These are phyloP conservation scores for Calyptomena viridis DNA, from an alignment of 2,113 vertebrate genomes.

Conservation along the genomic window DNA sequence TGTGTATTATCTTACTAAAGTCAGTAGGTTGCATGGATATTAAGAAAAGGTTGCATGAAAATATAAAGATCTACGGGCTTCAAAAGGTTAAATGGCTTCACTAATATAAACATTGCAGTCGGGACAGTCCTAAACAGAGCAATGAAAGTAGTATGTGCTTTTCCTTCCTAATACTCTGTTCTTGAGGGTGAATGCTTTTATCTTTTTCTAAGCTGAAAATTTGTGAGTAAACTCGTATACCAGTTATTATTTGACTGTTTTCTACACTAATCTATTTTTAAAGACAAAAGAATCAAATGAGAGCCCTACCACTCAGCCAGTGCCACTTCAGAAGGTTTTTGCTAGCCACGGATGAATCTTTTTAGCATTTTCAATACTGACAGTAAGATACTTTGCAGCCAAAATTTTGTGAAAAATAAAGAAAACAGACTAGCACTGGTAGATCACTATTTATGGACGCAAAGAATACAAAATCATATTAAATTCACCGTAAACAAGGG, in stretches of 20 bases:
- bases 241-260: not conserved
- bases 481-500: slow-evolving; percentile 45
- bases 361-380: not conserved
- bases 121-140: not conserved
- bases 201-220: not conserved
- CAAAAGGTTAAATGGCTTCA: not conserved
- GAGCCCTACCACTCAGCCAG: not conserved
- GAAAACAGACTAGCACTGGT: not conserved
- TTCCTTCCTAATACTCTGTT: not conserved
- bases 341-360: not conserved
- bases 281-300: not conserved
- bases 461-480: not conserved
- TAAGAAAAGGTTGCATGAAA: not conserved
- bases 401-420: not conserved
- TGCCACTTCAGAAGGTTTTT: not conserved
- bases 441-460: not conserved
- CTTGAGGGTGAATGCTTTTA: not conserved
- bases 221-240: not conserved
- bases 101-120: not conserved
- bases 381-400: not conserved
- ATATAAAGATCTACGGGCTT: not conserved
- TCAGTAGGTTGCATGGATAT: not conserved
- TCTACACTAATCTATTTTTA: not conserved
- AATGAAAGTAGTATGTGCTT: not conserved
- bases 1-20: not conserved